Evolutionary conservation across 2,888 invertebrate species (phyloP).

Genomic region (Drosophila silvestris): DNA sequence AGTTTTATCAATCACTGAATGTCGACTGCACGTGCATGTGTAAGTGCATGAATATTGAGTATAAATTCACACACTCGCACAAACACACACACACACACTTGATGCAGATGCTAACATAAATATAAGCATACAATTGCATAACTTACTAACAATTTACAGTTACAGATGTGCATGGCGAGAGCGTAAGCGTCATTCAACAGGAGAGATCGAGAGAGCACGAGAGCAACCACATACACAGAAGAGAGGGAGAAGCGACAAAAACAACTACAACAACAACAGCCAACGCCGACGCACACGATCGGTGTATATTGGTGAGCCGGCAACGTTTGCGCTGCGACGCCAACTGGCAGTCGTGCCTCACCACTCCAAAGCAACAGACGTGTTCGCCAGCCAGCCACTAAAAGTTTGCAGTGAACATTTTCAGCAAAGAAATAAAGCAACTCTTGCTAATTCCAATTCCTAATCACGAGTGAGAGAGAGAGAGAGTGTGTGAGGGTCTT

Average conservation of each 20-base stretch:
- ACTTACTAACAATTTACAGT: constrained; percentile 39
- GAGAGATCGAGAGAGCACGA: not conserved
- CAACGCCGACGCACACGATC: constrained; percentile 38
- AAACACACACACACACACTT: too few species aligned
- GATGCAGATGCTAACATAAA: not conserved
- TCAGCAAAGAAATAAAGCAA: constrained; percentile 6
- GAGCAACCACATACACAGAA: not conserved
- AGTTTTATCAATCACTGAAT: not conserved
- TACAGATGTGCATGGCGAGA: constrained; percentile 21
- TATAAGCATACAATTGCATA: constrained; percentile 38
- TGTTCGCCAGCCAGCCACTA: constrained; percentile 33
- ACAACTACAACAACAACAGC: constrained; percentile 6
- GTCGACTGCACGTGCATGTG: not conserved
- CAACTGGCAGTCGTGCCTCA: constrained; percentile 72
- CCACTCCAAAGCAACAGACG: constrained; percentile 66
- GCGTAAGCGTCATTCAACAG: not conserved
- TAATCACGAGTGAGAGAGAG: not conserved
- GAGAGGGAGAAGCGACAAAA: constrained; percentile 13
- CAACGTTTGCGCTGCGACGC: constrained; percentile 51
- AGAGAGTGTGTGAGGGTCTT: not conserved
- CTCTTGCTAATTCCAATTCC: constrained; percentile 7
- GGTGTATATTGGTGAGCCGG: constrained; percentile 45
- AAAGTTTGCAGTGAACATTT: not conserved
- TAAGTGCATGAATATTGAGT: not conserved
- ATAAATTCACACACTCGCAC: not conserved